Conservation (phyloP, 2,888 invertebrate genomes). For the Andrena hattorfiana region DNA sequence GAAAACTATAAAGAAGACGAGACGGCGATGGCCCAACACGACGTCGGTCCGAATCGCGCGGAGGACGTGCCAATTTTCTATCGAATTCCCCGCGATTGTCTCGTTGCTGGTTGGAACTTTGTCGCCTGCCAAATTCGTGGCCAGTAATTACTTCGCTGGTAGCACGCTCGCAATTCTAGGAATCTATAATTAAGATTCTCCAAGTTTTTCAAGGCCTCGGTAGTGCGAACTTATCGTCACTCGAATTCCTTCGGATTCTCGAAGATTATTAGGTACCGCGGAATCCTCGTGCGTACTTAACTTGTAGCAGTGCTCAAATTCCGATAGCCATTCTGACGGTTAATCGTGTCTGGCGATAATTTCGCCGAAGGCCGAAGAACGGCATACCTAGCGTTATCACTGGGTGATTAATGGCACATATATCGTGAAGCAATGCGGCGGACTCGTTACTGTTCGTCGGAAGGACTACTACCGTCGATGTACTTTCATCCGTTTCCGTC, state of each 20-base stretch:
- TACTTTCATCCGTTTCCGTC: slow-evolving; percentile 41
- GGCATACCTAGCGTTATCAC: slow-evolving; percentile 47
- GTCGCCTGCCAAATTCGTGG: slow-evolving; percentile 36
- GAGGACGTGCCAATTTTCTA: neutral
- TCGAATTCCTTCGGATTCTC: too few relatives aligned
- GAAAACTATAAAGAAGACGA: neutral
- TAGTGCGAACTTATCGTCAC: too few relatives aligned
- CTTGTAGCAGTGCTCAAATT: neutral
- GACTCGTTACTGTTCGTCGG: slow-evolving; percentile 23
- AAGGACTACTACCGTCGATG: slow-evolving; percentile 10
- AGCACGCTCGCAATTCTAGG: neutral
- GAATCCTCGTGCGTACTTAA: neutral
- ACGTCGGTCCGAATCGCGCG: neutral
- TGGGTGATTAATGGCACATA: slow-evolving; percentile 36
- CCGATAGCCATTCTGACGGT: neutral
- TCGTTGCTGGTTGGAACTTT: neutral
- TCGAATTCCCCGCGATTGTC: neutral
- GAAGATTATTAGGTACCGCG: too few relatives aligned
- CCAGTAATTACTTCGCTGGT: slow-evolving; percentile 30
- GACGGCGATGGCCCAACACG: neutral
- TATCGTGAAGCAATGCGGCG: slow-evolving; percentile 23
- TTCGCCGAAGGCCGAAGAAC: slow-evolving; percentile 37
- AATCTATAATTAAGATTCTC: too few relatives aligned
- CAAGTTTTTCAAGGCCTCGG: too few relatives aligned
- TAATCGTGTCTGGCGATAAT: neutral